phyloP scores from a whole-genome alignment of 2,113 vertebrate genomes.

The Tachysurus vachellii region DNA sequence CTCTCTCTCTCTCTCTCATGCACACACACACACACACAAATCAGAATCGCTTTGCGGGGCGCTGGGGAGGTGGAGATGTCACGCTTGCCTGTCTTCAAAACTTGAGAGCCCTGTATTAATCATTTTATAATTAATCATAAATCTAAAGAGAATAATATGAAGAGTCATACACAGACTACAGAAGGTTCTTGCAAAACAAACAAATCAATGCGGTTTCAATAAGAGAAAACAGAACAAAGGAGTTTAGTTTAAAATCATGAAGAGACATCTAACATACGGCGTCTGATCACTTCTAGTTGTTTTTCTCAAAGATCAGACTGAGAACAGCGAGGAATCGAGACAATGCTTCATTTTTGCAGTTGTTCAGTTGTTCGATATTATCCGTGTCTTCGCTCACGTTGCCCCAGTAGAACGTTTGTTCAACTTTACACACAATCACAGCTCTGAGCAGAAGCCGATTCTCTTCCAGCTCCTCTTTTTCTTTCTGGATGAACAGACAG shows the following conservation, averaged over 20 bases:
- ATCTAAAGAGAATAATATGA: background rate
- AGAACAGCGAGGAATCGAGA: constrained; percentile 53
- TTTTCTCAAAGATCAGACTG: constrained; percentile 45
- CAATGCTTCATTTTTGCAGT: constrained; percentile 46
- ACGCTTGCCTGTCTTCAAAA: too few species aligned
- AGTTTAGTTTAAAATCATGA: too few species aligned
- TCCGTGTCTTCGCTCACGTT: constrained; percentile 23
- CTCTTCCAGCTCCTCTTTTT: background rate
- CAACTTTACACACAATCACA: constrained; percentile 48
- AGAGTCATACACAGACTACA: background rate
- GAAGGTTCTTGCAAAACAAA: background rate
- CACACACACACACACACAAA: too few species aligned
- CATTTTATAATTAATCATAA: background rate
- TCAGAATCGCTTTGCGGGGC: too few species aligned
- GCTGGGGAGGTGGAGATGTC: too few species aligned
- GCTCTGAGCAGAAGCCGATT: constrained; percentile 23
- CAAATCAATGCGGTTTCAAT: background rate
- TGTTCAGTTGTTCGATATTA: constrained; percentile 38
- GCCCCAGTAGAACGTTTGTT: constrained; percentile 44
- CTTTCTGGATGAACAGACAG: constrained; percentile 51
- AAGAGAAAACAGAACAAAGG: background rate
- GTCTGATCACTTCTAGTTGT: background rate
- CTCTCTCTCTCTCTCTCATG: too few species aligned
- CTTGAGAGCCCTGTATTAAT: too few species aligned
- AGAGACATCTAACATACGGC: background rate